Base-by-base conservation (phyloP, 2,888 invertebrate genomes). In the Ptycholaimellus sp. region DNA sequence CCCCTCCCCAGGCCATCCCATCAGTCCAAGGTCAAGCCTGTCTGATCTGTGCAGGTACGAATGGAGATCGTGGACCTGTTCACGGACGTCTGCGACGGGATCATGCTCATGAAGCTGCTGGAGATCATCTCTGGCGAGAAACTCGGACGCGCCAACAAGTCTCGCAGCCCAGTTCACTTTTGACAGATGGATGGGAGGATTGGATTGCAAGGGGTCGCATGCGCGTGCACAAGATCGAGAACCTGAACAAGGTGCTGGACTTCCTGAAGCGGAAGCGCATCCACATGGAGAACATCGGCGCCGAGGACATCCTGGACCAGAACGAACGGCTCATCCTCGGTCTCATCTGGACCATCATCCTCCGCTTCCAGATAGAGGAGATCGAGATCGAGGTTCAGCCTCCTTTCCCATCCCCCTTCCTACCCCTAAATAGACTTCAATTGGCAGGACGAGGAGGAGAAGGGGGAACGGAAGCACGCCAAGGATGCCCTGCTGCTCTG, bases 71-170 rank as follows among this genome's bases (percentile, higher is more conserved):
- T 82, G 53, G 90, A 96, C 65, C 69, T 96, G 53, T 96, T 93
- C 69, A 72, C 71, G 52, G 93, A 96, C 67, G 70, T 96, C 54
- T 80, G 78, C 35, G 93, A 96, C 65, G 93, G 93, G 38, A 74
- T 77, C 58, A 76, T 85, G 53, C 67, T 83, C 48, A 68, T 83
- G 55, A 80, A 80, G 63, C 72, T 96, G 46, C 69, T 96, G 60
- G 93, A 96, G 70, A 87, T 93, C 58, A 93, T 96, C 65, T 87
- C 87, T 46, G 90, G 90, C 28, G 93, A 96, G 65, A 80, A 85
- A 53, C 69, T 96, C 52, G 90, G 83, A 45, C 74, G 83, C 52
- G 90, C 93, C 54, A 96, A 93, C 70, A n/a, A n/a, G n/a, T 28
- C 27, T 13, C 3, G 36, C 7, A n/a, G n/a, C 11, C 11, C n/a